Conservation (phyloP, 2,888 invertebrate genomes). For the Drosophila austrosaltans region DNA sequence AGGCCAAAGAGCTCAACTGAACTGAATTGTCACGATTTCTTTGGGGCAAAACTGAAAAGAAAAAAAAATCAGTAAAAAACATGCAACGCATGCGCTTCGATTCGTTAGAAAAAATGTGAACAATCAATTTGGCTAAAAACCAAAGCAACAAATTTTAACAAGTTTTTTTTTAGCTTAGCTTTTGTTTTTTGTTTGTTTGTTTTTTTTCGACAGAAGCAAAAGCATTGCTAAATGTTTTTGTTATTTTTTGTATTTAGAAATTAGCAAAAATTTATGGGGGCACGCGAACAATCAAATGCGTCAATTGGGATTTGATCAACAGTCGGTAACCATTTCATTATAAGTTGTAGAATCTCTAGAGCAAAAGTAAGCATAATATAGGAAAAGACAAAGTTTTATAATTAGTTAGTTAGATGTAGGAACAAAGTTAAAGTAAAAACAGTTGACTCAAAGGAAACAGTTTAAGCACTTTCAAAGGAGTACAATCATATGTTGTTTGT, state of each 20-base stretch:
- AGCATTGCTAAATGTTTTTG: constrained; percentile 52
- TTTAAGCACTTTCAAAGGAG: too few relatives aligned
- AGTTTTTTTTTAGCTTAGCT: constrained; percentile 45
- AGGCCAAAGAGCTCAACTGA: constrained; percentile 21
- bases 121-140: constrained; percentile 74
- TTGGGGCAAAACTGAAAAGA: constrained; percentile 18
- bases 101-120: constrained; percentile 66
- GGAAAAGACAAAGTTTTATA: neutral
- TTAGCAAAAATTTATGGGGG: constrained; percentile 54
- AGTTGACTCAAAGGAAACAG: too few relatives aligned
- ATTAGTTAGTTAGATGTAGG: too few relatives aligned
- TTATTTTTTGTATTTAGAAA: constrained; percentile 46
- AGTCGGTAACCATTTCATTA: constrained; percentile 23
- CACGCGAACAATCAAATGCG: constrained; percentile 64
- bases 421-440: too few relatives aligned
- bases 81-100: constrained; percentile 66
- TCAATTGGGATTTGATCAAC: constrained; percentile 48
- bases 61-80: constrained; percentile 25
- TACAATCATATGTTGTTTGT: too few relatives aligned
- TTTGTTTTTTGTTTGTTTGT: constrained; percentile 25
- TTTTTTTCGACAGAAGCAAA: constrained; percentile 15
- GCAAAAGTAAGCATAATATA: constrained; percentile 11
- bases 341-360: constrained; percentile 24
- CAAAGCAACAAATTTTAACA: constrained; percentile 69
- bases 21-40: constrained; percentile 63